phyloP scores from a whole-genome alignment of 2,888 invertebrate species.

The Mechanitis mazaeus region DNA sequence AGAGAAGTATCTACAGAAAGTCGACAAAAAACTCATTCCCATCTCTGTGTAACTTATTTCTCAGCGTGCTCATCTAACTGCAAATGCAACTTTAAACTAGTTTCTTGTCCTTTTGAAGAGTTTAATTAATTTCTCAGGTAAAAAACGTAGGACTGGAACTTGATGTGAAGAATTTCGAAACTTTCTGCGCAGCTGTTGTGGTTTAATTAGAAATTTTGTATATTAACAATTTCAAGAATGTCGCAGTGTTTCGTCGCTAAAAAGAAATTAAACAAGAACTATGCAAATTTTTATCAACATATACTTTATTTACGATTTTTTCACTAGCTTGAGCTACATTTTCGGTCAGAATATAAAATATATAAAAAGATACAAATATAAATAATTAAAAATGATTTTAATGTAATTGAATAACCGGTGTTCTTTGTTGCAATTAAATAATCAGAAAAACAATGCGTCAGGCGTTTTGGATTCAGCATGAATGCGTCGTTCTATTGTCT shows the following conservation, averaged over 20 bases:
- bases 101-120: constrained; percentile 26
- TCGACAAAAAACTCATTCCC: constrained; percentile 3
- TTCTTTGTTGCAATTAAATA: too few relatives aligned
- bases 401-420: too few relatives aligned
- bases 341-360: too few relatives aligned
- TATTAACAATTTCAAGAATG: too few relatives aligned
- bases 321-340: too few relatives aligned
- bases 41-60: constrained; percentile 10
- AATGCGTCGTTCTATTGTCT: constrained; percentile 1
- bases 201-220: background rate
- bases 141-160: constrained; percentile 15
- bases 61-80: constrained; percentile 27
- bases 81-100: constrained; percentile 31
- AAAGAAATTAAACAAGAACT: too few relatives aligned
- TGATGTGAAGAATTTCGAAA: constrained; percentile 5
- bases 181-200: constrained; percentile 5
- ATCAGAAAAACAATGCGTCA: too few relatives aligned
- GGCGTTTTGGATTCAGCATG: background rate
- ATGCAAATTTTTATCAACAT: too few relatives aligned
- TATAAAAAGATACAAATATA: too few relatives aligned
- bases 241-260: too few relatives aligned
- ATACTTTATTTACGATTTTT: too few relatives aligned
- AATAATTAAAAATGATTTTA: too few relatives aligned
- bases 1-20: background rate
- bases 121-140: constrained; percentile 34